Evolutionary conservation across 2,888 invertebrate genomes (phyloP), one percentile per base, ranked within the genome.

Genomic region (Crossocerus cetratus): DNA sequence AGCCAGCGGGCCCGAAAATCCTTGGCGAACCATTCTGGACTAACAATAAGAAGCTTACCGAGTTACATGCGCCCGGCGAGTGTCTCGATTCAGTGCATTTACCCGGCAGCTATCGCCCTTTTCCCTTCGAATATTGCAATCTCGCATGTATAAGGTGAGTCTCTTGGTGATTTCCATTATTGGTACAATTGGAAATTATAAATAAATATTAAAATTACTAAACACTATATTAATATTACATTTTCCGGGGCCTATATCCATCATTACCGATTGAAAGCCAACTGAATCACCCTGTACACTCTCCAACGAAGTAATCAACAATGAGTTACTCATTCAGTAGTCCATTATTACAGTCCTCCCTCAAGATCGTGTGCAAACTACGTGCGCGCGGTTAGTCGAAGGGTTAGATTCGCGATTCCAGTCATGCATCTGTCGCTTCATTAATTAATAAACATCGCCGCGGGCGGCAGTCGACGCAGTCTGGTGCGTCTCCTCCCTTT

Each of bases 361-460:
- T 32, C 8, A 32, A 32, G 32, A 32, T 32, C 32, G 32, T 32
- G 11, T 4, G 5, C 32, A 32, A 8, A 32, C 8, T 32, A 32
- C 8, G 32, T 11, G 32, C 32, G 32, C 32, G n/a, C 49, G 49
- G 49, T 49, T 14, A 49, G 5, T 49, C 1, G 49, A 43, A 49
- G 49, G 49, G 42, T 49, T 49, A 20, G 16, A 3, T 73, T 76
- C 67, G 73, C 68, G 66, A 81, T 82, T 81, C 84, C 59, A 79
- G 76, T 80, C 77, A 72, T 74, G 83, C 83, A 73, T 76, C 82
- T 69, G 57, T 67, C 74, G 76, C 69, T 78, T 80, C 74, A 74
- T 83, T 83, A 83, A 83, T 81, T 82, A 78, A 84, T 78, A 81
- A 81, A 83, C 78, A 74, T 58, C 53, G 70, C 73, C 64, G 59